phyloP scores from a whole-genome alignment of 2,113 vertebrate genomes.

The Cygnus buccinator region DNA sequence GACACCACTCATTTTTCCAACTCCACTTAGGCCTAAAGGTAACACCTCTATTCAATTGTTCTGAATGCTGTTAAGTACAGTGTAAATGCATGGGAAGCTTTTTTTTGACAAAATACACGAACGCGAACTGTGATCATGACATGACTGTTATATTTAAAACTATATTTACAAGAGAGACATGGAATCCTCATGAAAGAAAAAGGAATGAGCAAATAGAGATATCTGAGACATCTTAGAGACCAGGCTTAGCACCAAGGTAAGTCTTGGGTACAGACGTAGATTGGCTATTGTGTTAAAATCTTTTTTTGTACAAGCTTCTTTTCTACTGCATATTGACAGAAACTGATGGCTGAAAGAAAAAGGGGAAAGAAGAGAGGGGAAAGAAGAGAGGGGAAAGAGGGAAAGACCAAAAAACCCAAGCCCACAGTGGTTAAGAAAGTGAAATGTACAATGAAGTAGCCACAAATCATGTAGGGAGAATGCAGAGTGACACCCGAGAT shows the following conservation, averaged over 20 bases:
- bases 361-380: too few species aligned
- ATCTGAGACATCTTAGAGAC: background rate
- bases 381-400: too few species aligned
- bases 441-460: background rate
- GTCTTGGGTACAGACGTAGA: background rate
- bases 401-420: background rate
- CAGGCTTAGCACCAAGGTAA: background rate
- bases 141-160: background rate
- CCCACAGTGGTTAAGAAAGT: background rate
- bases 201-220: background rate
- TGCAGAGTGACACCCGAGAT: constrained; percentile 32
- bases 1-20: background rate
- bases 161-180: background rate
- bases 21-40: background rate
- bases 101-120: background rate
- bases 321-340: background rate
- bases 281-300: background rate
- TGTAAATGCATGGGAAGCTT: fast-evolving
- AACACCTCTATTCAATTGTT: background rate
- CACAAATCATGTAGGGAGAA: constrained; percentile 33
- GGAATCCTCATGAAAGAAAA: background rate
- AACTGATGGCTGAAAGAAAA: background rate
- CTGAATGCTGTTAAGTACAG: background rate
- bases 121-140: background rate
- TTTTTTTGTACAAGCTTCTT: background rate